These are phyloP conservation scores for Nymphalis urticae DNA, from an alignment of 2,888 invertebrate species.

Conservation along the genomic window DNA sequence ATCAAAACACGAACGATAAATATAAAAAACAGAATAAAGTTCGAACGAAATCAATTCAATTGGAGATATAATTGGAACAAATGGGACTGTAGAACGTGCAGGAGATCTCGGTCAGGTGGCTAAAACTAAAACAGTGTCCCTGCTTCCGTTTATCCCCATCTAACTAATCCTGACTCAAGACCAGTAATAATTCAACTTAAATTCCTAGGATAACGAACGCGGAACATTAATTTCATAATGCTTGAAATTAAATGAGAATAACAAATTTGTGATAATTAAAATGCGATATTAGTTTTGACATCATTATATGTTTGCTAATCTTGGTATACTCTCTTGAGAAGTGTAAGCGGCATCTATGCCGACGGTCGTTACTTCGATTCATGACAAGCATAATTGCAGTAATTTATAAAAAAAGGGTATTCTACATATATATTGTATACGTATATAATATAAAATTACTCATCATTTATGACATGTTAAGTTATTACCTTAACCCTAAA, in stretches of 20 bases:
- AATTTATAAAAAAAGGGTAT: no score
- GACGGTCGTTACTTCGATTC: no score
- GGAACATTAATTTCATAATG: constrained; percentile 25
- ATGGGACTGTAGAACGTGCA: not conserved
- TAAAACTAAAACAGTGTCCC: constrained; percentile 48
- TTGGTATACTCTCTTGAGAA: no score
- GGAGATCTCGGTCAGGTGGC: constrained; percentile 42
- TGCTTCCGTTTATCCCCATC: constrained; percentile 47
- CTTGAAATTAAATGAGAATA: constrained; percentile 6
- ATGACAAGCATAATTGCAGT: no score
- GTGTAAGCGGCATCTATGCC: no score
- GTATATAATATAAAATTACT: no score
- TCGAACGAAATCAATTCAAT: not conserved
- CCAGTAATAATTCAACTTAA: constrained; percentile 55
- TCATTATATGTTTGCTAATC: not conserved
- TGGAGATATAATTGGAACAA: not conserved
- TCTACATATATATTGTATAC: no score
- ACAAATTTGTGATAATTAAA: not conserved
- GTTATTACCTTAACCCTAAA: no score
- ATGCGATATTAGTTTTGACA: not conserved
- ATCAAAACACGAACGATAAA: not conserved
- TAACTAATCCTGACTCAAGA: constrained; percentile 51
- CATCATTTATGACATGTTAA: no score
- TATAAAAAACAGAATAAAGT: not conserved
- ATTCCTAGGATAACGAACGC: constrained; percentile 50